Conservation (phyloP, 1,140 invertebrate species). For the Aphelenchoides avenae region DNA sequence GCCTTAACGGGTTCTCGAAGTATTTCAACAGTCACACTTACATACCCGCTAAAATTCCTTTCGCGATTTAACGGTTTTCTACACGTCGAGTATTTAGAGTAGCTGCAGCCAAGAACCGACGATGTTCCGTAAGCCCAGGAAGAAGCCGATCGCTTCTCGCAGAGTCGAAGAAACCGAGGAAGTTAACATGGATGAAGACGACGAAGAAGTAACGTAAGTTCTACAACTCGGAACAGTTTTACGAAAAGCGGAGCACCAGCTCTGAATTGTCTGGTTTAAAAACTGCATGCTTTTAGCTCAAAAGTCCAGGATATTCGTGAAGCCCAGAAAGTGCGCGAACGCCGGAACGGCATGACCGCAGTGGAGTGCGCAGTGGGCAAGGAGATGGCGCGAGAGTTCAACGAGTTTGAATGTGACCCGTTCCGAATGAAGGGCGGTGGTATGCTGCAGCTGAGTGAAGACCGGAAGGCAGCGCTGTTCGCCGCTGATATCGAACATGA, state of each 20-base stretch:
- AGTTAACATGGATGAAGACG: not conserved
- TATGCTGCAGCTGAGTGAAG: slow-evolving; percentile 43
- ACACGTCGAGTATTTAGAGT: too few relatives aligned
- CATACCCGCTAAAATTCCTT: too few relatives aligned
- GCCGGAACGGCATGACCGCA: slow-evolving; percentile 51
- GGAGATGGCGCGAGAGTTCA: slow-evolving; percentile 47
- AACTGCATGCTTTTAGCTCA: slow-evolving; percentile 1
- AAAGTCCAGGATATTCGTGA: slow-evolving; percentile 49
- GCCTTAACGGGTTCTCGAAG: too few relatives aligned
- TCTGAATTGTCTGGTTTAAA: not conserved
- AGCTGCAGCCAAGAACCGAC: not conserved
- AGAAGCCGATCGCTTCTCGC: not conserved
- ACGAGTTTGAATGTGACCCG: slow-evolving; percentile 53
- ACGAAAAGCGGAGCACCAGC: too few relatives aligned
- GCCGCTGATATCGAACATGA: slow-evolving; percentile 54
- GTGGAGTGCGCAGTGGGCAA: slow-evolving; percentile 58
- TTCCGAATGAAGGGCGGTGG: slow-evolving; percentile 46
- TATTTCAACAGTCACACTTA: too few relatives aligned
- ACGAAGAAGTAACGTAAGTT: not conserved
- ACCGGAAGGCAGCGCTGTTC: slow-evolving; percentile 44
- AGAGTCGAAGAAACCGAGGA: not conserved
- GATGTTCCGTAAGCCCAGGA: slow-evolving; percentile 10
- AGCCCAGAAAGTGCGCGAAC: slow-evolving; percentile 43
- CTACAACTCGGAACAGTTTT: not conserved
- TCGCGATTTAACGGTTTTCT: too few relatives aligned